Evolutionary conservation across 2,113 vertebrate species (phyloP), one percentile per base, ranked within the genome.

Genomic region (Platanista minor): DNA sequence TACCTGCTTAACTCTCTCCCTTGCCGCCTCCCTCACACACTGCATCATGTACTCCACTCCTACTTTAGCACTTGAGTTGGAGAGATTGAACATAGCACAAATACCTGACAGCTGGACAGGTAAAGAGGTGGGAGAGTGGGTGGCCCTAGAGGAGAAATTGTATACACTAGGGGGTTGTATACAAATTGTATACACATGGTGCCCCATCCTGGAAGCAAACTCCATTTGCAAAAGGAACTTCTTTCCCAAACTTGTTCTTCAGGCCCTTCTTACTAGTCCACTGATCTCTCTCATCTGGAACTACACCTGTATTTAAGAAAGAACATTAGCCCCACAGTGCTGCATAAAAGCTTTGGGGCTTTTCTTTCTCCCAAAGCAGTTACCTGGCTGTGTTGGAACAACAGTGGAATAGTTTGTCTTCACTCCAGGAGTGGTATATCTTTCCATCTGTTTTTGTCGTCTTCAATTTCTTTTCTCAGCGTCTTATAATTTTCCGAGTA

Each of bases 361-460:
- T 81, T 74, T 59, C 2, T 59, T 33, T 43, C 6, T 46, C 49
- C 66, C 23, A 61, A 49, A 91, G 59, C 75, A 87, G 3, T 93
- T 99, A 99, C 99, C 99, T 99, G 99, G 98, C 41, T 96, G 54
- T 33, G 99, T 99, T 94, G 93, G 87, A 46, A 97, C 80, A 80
- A 99, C 96, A 0, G 81, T 89, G 12, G 98, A 97, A 54, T 57
- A 95, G 2, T 99, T 98, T 8, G 98, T 99, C 98, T 99, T 99
- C 75, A 99, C 99, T 97, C 99, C 99, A 2, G 99, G 99, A 41
- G 99, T 31, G 27, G 27, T 46, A 11, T 75, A 75, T 17, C 41
- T 46, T 75, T 46, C 72, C 27, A 29, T 29, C 71, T 72, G 72
- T 46, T 75, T 75, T 27, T 75, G 41, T 10, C 10, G 41, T 46